These are phyloP conservation scores for Leptobrachium ailaonicum DNA, from an alignment of 2,113 vertebrate species.

Conservation along the genomic window DNA sequence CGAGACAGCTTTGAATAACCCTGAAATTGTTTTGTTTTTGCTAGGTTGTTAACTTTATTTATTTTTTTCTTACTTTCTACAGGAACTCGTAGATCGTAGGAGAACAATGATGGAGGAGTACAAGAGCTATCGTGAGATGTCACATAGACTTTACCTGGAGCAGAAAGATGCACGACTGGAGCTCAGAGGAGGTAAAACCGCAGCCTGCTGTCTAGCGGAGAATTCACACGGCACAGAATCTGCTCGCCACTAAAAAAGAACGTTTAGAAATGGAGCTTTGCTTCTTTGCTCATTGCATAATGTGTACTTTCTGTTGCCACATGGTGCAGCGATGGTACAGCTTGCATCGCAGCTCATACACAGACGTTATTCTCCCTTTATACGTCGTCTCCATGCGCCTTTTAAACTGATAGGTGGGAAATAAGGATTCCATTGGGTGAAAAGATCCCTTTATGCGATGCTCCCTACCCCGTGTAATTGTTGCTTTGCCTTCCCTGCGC, in stretches of 20 bases:
- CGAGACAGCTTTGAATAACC: neutral
- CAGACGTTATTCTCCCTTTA: too few relatives aligned
- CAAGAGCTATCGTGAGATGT: conserved; percentile 81
- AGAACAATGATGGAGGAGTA: conserved; percentile 96
- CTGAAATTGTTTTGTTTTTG: neutral
- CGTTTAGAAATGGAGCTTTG: too few relatives aligned
- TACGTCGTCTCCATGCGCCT: too few relatives aligned
- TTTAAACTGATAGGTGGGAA: too few relatives aligned
- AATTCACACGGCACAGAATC: neutral
- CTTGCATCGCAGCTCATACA: too few relatives aligned
- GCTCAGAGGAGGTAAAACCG: conserved; percentile 81
- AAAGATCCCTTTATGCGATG: too few relatives aligned
- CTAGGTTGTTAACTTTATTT: neutral
- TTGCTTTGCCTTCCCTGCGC: neutral
- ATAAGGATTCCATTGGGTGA: too few relatives aligned
- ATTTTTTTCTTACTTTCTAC: neutral
- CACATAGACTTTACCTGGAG: conserved; percentile 77
- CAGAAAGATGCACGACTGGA: conserved; percentile 86
- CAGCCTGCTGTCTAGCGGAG: too few relatives aligned
- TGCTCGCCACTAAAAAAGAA: neutral
- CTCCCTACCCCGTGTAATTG: too few relatives aligned
- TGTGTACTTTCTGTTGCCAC: too few relatives aligned
- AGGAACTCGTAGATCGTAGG: conserved; percentile 94
- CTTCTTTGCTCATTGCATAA: too few relatives aligned
- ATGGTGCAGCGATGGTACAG: too few relatives aligned